Percentiles rank a stretch among this genome's conserved stretches.
phyloP scores from a whole-genome alignment of 2,113 vertebrate genomes.

The Murina feae region DNA sequence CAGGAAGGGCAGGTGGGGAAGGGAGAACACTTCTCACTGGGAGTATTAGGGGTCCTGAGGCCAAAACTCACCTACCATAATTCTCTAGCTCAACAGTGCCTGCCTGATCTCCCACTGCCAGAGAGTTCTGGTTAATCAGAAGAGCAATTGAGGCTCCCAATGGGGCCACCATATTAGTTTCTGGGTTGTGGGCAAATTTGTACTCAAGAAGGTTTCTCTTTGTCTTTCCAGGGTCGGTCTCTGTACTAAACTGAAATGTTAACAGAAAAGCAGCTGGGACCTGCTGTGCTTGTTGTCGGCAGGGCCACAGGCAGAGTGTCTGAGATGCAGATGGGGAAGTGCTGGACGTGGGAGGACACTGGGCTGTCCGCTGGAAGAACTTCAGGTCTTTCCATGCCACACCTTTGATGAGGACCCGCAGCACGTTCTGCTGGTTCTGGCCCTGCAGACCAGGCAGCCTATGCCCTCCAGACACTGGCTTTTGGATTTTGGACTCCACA shows the following conservation, averaged over 20 bases:
- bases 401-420: conserved; percentile 93
- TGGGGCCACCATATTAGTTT: conserved; percentile 55
- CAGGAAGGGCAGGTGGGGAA: neutral
- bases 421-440: conserved; percentile 96
- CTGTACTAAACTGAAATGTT: conserved; percentile 79
- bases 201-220: conserved; percentile 75
- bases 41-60: neutral
- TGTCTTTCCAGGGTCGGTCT: conserved; percentile 71
- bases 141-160: conserved; percentile 71
- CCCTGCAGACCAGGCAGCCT: conserved; percentile 96
- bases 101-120: neutral
- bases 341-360: conserved; percentile 97
- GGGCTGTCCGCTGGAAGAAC: conserved; percentile 97
- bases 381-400: conserved; percentile 98
- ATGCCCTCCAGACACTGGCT: conserved; percentile 96
- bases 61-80: neutral
- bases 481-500: conserved; percentile 87
- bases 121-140: conserved; percentile 77
- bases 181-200: conserved; percentile 63
- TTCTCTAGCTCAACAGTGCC: neutral
- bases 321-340: conserved; percentile 97
- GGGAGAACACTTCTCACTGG: neutral
- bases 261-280: conserved; percentile 75
- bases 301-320: conserved; percentile 77
- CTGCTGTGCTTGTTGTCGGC: conserved; percentile 42